These are phyloP conservation scores for Austrolebias charrua DNA, from an alignment of 2,797 vertebrate genomes.

Conservation along the genomic window DNA sequence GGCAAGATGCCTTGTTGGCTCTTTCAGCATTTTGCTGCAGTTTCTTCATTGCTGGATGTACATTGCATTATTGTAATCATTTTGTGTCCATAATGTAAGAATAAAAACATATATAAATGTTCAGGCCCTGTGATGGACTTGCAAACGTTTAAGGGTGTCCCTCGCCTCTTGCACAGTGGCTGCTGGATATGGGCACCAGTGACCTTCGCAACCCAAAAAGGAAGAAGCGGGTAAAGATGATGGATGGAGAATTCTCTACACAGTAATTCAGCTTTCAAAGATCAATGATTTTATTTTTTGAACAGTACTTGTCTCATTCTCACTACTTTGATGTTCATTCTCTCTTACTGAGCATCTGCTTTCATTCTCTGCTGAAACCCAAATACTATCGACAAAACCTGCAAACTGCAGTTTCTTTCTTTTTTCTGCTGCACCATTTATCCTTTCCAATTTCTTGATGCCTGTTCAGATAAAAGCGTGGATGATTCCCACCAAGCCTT, in stretches of 20 bases:
- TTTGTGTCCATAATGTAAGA: constrained; percentile 10
- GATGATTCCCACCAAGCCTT: constrained; percentile 14
- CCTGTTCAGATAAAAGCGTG: constrained; percentile 1
- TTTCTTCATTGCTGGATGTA: constrained; percentile 14
- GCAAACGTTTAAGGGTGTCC: too few relatives aligned
- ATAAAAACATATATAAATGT: neutral
- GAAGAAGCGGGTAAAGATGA: too few relatives aligned
- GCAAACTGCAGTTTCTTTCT: constrained; percentile 20
- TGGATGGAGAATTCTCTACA: constrained; percentile 7
- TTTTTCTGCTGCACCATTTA: constrained; percentile 24
- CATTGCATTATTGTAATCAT: constrained; percentile 8
- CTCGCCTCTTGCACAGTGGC: too few relatives aligned
- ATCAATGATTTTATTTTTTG: constrained; percentile 18
- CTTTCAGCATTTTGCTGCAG: neutral
- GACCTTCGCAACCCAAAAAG: too few relatives aligned
- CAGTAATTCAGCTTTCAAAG: constrained; percentile 18
- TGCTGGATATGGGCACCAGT: too few relatives aligned
- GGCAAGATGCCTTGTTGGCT: constrained; percentile 25
- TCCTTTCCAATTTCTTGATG: constrained; percentile 41
- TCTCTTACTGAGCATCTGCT: constrained; percentile 46
- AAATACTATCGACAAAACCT: constrained; percentile 47
- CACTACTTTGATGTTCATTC: constrained; percentile 23
- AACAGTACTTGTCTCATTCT: constrained; percentile 24
- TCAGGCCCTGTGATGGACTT: too few relatives aligned
- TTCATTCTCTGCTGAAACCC: constrained; percentile 23